Conservation (phyloP, 37 sponge, comb jelly and placozoan species). For the Geodia barretti region DNA sequence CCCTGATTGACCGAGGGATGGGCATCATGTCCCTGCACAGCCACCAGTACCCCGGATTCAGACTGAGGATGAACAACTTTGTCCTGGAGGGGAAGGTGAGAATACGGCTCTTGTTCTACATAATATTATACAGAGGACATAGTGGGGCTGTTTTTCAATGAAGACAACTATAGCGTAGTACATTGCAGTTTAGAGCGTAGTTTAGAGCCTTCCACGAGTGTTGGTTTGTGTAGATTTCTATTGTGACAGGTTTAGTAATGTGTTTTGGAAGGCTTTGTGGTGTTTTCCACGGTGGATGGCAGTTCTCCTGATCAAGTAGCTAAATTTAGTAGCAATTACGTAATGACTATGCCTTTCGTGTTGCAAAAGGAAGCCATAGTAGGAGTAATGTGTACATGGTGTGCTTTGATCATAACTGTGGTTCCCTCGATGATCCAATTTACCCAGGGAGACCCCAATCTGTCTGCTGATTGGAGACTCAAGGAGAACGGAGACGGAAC, state of each 20-base stretch:
- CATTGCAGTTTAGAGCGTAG: background rate
- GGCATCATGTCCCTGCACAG: slow-evolving; percentile 64
- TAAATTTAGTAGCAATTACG: no score
- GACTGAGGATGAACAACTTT: slow-evolving; percentile 35
- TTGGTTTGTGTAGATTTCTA: background rate
- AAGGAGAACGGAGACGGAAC: slow-evolving; percentile 66
- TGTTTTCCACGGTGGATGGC: no score
- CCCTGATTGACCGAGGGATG: slow-evolving; percentile 68
- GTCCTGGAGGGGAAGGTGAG: slow-evolving; percentile 49
- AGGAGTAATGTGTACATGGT: no score
- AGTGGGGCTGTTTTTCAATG: no score
- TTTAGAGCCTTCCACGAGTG: background rate
- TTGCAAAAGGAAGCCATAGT: no score
- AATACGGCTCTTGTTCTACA: no score
- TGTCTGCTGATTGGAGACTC: slow-evolving; percentile 55
- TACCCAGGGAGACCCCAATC: slow-evolving; percentile 35
- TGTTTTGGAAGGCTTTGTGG: no score
- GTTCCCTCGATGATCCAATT: background rate
- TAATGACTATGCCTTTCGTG: background rate
- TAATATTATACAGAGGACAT: no score
- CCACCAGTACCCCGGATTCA: slow-evolving; percentile 34
- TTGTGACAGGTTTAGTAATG: no score
- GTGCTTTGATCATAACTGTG: background rate
- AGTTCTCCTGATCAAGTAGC: no score
- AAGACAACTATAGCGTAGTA: background rate